Evolutionary conservation across 2,797 vertebrate species (phyloP).

Genomic region (Botia almorhae): DNA sequence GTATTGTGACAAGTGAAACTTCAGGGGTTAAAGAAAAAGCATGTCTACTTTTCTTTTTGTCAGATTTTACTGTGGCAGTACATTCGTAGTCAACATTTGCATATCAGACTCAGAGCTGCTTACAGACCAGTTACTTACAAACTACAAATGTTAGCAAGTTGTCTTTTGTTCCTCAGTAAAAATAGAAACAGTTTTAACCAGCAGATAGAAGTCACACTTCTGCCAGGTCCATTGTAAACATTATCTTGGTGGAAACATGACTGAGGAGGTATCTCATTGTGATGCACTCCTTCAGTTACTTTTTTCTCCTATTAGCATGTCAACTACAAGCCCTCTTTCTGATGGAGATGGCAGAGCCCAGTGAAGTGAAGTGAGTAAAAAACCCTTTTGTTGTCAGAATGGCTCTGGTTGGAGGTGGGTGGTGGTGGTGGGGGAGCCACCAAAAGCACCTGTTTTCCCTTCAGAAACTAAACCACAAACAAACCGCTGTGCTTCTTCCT

Average conservation of each 20-base stretch:
- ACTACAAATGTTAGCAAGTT: neutral
- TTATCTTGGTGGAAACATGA: constrained; percentile 58
- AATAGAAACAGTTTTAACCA: neutral
- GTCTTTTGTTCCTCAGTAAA: neutral
- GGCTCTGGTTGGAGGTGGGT: constrained; percentile 36
- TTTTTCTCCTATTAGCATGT: constrained; percentile 78
- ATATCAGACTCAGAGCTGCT: neutral
- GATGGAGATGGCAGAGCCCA: constrained; percentile 56
- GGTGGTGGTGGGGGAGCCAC: constrained; percentile 27
- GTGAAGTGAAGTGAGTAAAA: constrained; percentile 57
- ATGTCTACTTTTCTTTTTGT: neutral
- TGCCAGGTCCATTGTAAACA: constrained; percentile 55
- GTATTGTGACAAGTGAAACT: constrained; percentile 30
- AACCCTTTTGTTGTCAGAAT: constrained; percentile 58
- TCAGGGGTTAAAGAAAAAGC: constrained; percentile 19
- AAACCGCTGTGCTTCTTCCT: constrained; percentile 1
- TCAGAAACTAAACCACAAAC: constrained; percentile 38
- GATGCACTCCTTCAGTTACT: constrained; percentile 57
- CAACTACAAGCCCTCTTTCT: constrained; percentile 69
- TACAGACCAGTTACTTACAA: neutral
- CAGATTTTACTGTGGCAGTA: constrained; percentile 11
- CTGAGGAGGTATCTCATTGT: constrained; percentile 54
- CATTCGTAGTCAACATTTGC: constrained; percentile 7
- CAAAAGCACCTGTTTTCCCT: constrained; percentile 52
- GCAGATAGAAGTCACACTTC: constrained; percentile 43